These are phyloP conservation scores for Drosophila mercatorum DNA, from an alignment of 2,888 invertebrate species.

Conservation along the genomic window DNA sequence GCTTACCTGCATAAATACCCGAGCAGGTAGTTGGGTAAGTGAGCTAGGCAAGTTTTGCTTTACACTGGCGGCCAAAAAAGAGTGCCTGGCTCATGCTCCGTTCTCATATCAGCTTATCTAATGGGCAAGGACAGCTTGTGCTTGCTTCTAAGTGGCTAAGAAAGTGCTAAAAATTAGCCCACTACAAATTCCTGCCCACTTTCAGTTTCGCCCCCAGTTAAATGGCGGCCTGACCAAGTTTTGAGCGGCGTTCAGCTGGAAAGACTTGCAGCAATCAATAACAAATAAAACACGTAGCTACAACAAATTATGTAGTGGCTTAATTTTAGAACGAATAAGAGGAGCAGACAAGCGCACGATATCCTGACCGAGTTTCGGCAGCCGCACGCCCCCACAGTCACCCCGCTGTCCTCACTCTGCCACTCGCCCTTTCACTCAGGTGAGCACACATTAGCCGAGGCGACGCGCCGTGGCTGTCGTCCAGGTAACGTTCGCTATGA, in stretches of 20 bases:
- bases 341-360: conserved; percentile 53
- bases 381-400: conserved; percentile 14
- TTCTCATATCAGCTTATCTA: not conserved
- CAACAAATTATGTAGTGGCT: conserved; percentile 61
- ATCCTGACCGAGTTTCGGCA: conserved; percentile 70
- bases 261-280: conserved; percentile 67
- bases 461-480: conserved; percentile 52
- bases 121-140: conserved; percentile 4
- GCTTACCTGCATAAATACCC: conserved; percentile 48
- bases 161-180: conserved; percentile 23
- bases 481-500: conserved; percentile 78
- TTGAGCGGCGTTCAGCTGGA: conserved; percentile 47
- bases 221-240: conserved; percentile 12
- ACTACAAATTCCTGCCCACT: not conserved
- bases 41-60: conserved; percentile 26
- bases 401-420: conserved; percentile 2
- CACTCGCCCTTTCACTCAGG: conserved; percentile 29
- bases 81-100: conserved; percentile 18
- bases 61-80: conserved; percentile 50
- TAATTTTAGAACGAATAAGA: conserved; percentile 66
- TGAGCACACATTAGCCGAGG: conserved; percentile 53
- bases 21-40: conserved; percentile 49
- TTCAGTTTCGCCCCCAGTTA: not conserved
- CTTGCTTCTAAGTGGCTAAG: conserved; percentile 12
- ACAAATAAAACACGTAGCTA: conserved; percentile 52